These are phyloP conservation scores for Lysiphlebus fabarum DNA, from an alignment of 1,140 invertebrate genomes.

Conservation along the genomic window DNA sequence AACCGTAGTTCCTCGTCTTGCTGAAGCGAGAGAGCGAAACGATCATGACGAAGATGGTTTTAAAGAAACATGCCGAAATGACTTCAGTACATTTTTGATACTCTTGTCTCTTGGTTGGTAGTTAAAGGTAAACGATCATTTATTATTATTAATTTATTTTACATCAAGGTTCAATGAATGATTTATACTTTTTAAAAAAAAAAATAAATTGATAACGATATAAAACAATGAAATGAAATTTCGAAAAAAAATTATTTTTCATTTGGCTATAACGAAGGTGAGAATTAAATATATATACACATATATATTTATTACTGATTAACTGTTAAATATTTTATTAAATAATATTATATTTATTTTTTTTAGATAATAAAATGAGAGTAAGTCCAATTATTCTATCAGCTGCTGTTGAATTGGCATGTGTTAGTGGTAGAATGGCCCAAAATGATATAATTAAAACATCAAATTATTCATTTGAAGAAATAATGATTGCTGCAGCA, in stretches of 20 bases:
- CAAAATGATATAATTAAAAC: neutral
- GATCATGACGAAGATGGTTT: neutral
- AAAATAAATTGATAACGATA: too few relatives aligned
- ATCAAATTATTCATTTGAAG: constrained; percentile 10
- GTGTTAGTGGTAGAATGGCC: constrained; percentile 11
- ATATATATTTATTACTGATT: too few relatives aligned
- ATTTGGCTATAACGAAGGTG: too few relatives aligned
- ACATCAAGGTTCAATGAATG: neutral
- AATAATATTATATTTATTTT: too few relatives aligned
- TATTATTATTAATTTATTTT: neutral
- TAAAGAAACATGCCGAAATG: neutral
- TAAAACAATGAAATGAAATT: too few relatives aligned
- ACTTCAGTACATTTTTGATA: constrained; percentile 15
- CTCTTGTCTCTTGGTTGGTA: constrained; percentile 8
- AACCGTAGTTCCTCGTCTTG: constrained; percentile 24
- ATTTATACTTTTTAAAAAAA: neutral
- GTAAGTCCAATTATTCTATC: constrained; percentile 48
- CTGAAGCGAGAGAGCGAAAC: too few relatives aligned
- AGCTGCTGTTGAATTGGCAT: constrained; percentile 31
- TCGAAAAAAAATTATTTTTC: too few relatives aligned
- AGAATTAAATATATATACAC: too few relatives aligned
- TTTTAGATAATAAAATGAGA: too few relatives aligned
- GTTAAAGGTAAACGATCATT: neutral
- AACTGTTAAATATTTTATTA: too few relatives aligned
- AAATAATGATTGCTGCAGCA: constrained; percentile 24